These are phyloP conservation scores for Pocillopora damicornis DNA, from an alignment of 64 coral and sea anemone genomes.

Conservation along the genomic window DNA sequence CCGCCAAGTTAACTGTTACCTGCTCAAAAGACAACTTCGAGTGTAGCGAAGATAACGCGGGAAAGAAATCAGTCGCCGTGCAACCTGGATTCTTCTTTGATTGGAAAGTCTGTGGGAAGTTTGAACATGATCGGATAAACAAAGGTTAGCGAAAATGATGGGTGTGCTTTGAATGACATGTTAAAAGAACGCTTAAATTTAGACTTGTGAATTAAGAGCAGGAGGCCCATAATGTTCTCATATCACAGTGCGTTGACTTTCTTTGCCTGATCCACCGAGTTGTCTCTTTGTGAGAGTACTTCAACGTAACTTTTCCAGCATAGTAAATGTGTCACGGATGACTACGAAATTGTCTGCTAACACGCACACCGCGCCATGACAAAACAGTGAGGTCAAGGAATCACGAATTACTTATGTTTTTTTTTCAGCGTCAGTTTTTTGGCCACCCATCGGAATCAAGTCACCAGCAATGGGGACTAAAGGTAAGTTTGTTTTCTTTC, in stretches of 20 bases:
- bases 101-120: neutral
- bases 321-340: too few relatives aligned
- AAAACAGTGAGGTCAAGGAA: neutral
- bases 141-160: constrained; percentile 6
- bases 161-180: neutral
- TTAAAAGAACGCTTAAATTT: neutral
- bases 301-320: too few relatives aligned
- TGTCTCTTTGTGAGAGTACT: too few relatives aligned
- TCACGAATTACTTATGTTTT: neutral
- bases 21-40: neutral
- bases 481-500: neutral
- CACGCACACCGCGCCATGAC: neutral
- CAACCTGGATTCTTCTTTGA: neutral
- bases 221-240: neutral
- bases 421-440: neutral
- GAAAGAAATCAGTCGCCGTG: neutral
- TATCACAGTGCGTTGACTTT: too few relatives aligned
- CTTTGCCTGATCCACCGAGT: too few relatives aligned
- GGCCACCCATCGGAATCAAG: constrained; percentile 31
- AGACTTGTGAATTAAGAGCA: neutral
- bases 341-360: too few relatives aligned
- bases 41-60: neutral
- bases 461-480: neutral
- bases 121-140: neutral
- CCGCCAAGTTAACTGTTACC: neutral